These are phyloP conservation scores for Caenorhabditis virilis DNA, from an alignment of 2,888 invertebrate species.

Conservation along the genomic window DNA sequence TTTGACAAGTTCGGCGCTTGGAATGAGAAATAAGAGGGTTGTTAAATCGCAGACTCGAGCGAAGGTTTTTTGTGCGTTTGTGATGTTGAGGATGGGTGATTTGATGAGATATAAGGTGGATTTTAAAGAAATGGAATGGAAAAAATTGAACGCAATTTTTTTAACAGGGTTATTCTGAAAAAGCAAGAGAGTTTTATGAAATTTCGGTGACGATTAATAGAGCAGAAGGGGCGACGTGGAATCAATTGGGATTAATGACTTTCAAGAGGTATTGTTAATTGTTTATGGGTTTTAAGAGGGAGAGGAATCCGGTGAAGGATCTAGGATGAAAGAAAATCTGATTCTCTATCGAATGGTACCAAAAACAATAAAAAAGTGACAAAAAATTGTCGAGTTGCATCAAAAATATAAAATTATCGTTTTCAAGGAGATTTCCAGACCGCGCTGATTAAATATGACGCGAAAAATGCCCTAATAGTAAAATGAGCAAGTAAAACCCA, in stretches of 20 bases:
- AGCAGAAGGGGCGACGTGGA: conserved; percentile 40
- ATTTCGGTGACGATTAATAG: conserved; percentile 29
- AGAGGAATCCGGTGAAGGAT: too few relatives aligned
- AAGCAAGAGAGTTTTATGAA: conserved; percentile 33
- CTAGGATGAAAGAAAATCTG: too few relatives aligned
- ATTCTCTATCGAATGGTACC: too few relatives aligned
- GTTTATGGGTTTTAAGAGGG: not conserved
- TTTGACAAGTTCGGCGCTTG: conserved; percentile 2
- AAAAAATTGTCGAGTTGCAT: too few relatives aligned
- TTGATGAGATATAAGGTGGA: conserved; percentile 48
- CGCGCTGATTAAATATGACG: not conserved
- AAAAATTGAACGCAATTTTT: conserved; percentile 1
- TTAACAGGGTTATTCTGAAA: conserved; percentile 13
- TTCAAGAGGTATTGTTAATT: conserved; percentile 6
- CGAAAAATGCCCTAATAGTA: not conserved
- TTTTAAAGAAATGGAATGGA: not conserved
- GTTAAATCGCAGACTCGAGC: conserved; percentile 11
- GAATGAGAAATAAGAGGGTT: not conserved
- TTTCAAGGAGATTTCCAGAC: not conserved
- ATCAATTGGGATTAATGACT: conserved; percentile 33
- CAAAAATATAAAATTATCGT: not conserved
- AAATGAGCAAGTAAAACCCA: too few relatives aligned
- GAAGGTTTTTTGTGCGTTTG: conserved; percentile 20
- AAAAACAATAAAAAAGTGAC: too few relatives aligned
- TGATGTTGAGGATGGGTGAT: conserved; percentile 49